Evolutionary conservation across 2,888 invertebrate species (phyloP), one percentile per base, ranked within the genome.

Genomic region (Yponomeuta malinellus): DNA sequence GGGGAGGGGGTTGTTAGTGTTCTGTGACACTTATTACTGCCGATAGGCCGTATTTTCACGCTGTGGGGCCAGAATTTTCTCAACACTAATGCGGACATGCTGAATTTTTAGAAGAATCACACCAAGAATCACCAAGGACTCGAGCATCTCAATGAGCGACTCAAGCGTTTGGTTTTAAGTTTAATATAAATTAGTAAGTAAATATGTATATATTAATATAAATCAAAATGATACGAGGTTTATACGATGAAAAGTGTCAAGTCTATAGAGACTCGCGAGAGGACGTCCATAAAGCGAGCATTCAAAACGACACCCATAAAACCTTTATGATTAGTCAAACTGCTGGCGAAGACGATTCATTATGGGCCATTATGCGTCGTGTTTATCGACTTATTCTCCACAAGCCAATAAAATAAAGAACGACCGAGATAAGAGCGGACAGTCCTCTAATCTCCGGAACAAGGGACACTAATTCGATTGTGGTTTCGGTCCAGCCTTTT

Each of bases 381-480:
- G 92, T 91, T 91, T 91, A 92, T 92, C 92, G 90, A 86, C 87
- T 89, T 86, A 86, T 89, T 89, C 90, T 87, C 89, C 88, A 89
- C 91, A 88, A 90, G 88, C 90, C 88, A 91, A 91, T 91, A 90
- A 92, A 92, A 91, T 92, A 92, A 92, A 90, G 91, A 90, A 92
- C 90, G 91, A 90, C 85, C 87, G 82, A 91, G 92, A 92, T 92
- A 91, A 91, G 86, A 86, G 82, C 86, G 88, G 92, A 90, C 91
- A 89, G 88, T 89, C 87, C 86, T 89, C 90, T 91, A 92, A 92
- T 92, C 92, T 92, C 88, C 88, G 87, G 88, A 90, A 92, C 92
- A 92, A 90, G 91, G 92, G 90, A 90, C 91, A 90, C 92, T 92
- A 92, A 92, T 92, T 92, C 90, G 91, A 91, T 90, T 92, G 92